Percentiles rank a stretch among this genome's conserved stretches.
Conservation (phyloP, 2,113 vertebrate genomes). For the Cephalophus harveyi region DNA sequence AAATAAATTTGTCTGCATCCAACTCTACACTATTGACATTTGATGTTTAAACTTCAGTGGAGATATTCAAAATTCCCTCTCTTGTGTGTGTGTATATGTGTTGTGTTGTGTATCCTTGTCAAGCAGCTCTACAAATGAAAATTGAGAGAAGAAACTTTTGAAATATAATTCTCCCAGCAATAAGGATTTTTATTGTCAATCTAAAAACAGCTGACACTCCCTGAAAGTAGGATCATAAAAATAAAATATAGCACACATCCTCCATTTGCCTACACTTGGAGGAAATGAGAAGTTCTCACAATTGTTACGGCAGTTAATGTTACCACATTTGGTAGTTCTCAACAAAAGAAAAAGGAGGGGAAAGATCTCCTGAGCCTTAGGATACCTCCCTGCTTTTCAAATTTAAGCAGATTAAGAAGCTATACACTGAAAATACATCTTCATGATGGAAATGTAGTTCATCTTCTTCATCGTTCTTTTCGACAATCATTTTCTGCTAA, state of each 20-base stretch:
- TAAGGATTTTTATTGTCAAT: conserved; percentile 76
- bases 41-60: neutral
- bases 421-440: conserved; percentile 18
- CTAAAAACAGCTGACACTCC: conserved; percentile 75
- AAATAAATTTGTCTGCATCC: neutral
- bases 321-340: conserved; percentile 50
- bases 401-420: conserved; percentile 46
- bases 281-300: conserved; percentile 74
- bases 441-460: conserved; percentile 34
- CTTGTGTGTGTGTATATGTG: neutral
- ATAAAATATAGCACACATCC: conserved; percentile 68
- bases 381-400: neutral
- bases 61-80: neutral
- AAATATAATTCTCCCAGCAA: conserved; percentile 69
- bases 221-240: conserved; percentile 72
- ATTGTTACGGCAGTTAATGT: conserved; percentile 57
- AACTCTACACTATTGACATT: neutral
- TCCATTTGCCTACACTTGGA: conserved; percentile 74
- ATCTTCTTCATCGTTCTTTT: conserved; percentile 2
- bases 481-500: conserved; percentile 43
- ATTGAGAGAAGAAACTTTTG: conserved; percentile 56
- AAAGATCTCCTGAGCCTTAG: neutral
- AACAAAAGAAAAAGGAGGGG: neutral
- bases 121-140: conserved; percentile 47
- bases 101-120: neutral